Percentiles rank a stretch among this genome's conserved stretches.
Conservation (phyloP, 1,140 invertebrate genomes). For the Stegodyphus mimosarum region DNA sequence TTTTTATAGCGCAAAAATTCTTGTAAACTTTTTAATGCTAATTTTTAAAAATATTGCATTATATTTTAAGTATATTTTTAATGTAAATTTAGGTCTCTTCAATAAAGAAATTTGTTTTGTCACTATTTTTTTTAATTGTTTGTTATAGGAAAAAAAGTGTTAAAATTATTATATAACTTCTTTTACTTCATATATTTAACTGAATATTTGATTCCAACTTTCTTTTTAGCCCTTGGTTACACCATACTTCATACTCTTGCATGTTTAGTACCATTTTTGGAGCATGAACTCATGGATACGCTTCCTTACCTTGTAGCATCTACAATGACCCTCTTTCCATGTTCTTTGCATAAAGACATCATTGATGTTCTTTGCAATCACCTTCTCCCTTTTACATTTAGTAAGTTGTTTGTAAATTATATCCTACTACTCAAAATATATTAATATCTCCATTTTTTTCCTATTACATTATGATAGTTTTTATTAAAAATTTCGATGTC, state of each 20-base stretch:
- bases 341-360: slow-evolving; percentile 91
- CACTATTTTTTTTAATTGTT: too few species aligned
- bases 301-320: slow-evolving; percentile 94
- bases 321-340: slow-evolving; percentile 90
- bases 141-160: too few species aligned
- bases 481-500: not conserved
- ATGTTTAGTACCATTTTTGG: slow-evolving; percentile 94
- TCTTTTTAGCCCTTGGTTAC: slow-evolving; percentile 84
- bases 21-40: too few species aligned
- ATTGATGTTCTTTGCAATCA: slow-evolving; percentile 96
- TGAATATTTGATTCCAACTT: too few species aligned
- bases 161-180: too few species aligned
- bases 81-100: too few species aligned
- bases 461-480: too few species aligned
- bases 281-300: slow-evolving; percentile 94
- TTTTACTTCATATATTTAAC: not conserved
- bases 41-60: too few species aligned
- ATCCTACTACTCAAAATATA: not conserved
- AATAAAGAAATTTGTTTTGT: too few species aligned
- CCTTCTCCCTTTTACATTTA: slow-evolving; percentile 95
- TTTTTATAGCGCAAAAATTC: too few species aligned
- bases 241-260: slow-evolving; percentile 89
- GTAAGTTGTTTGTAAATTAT: slow-evolving; percentile 72
- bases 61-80: too few species aligned
- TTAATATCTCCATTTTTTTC: too few species aligned